Conservation (phyloP, 2,888 invertebrate species). For the Eilema sororculum region DNA sequence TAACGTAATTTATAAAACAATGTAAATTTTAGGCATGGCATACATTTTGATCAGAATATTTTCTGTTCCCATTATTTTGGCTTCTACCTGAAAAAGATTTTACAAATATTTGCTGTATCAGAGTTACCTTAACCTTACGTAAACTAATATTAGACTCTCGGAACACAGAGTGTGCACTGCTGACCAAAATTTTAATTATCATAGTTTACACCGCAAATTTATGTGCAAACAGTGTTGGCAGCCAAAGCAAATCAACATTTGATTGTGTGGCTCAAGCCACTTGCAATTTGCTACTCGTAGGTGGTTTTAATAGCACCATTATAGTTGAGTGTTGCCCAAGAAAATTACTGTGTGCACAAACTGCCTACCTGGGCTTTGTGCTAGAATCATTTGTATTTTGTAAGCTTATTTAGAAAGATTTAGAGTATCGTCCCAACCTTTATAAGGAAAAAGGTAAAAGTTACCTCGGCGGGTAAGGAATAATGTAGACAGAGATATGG, state of each 20-base stretch:
- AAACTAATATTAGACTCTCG: not conserved
- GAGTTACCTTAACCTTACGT: not conserved
- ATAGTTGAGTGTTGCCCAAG: slow-evolving; percentile 79
- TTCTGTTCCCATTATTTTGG: not conserved
- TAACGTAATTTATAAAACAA: slow-evolving; percentile 6
- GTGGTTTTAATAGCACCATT: slow-evolving; percentile 84
- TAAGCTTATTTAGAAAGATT: slow-evolving; percentile 41
- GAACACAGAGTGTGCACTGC: slow-evolving; percentile 20
- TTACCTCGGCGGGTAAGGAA: slow-evolving; percentile 15
- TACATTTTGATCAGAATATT: not conserved
- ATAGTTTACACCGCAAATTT: slow-evolving; percentile 79
- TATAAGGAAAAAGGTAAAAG: slow-evolving; percentile 29
- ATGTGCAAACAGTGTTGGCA: slow-evolving; percentile 80
- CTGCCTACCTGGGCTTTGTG: slow-evolving; percentile 68
- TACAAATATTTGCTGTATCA: not conserved
- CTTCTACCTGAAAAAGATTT: not conserved
- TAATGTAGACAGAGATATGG: slow-evolving; percentile 28
- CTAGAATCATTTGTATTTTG: slow-evolving; percentile 61
- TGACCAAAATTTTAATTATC: slow-evolving; percentile 47
- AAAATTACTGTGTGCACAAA: slow-evolving; percentile 75
- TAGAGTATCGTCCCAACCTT: slow-evolving; percentile 45
- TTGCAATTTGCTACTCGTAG: slow-evolving; percentile 85
- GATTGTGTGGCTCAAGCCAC: slow-evolving; percentile 82
- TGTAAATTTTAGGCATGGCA: not conserved
- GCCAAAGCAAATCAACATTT: slow-evolving; percentile 82